phyloP scores from a whole-genome alignment of 2,888 invertebrate species.

The Xiphydria camelus region DNA sequence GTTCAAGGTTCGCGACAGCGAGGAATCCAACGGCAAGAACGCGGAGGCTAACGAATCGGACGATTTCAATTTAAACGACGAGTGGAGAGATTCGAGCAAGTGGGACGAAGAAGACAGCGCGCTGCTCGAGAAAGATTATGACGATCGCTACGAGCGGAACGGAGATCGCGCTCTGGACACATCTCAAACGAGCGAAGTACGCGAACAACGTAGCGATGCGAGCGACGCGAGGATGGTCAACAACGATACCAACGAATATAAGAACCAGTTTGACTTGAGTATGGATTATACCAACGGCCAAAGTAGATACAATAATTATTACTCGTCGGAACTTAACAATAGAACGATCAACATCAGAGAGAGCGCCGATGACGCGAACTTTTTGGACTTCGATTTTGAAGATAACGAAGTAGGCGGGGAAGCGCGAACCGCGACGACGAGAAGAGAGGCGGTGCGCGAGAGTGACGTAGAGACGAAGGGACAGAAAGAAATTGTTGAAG shows the following conservation, averaged over 20 bases:
- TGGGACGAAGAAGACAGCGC: conserved; percentile 28
- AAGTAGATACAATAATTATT: conserved; percentile 26
- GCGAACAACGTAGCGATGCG: conserved; percentile 40
- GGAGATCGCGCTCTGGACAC: conserved; percentile 27
- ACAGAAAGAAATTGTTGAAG: conserved; percentile 14
- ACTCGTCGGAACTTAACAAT: conserved; percentile 18
- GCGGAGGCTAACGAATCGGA: conserved; percentile 12
- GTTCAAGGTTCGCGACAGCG: conserved; percentile 22
- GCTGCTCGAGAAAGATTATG: conserved; percentile 37
- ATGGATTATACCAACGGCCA: conserved; percentile 44
- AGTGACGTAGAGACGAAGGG: neutral
- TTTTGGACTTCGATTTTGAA: conserved; percentile 27
- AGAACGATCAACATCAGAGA: conserved; percentile 19
- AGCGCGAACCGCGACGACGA: neutral
- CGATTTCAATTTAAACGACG: conserved; percentile 25
- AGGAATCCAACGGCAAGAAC: neutral
- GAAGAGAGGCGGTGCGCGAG: neutral
- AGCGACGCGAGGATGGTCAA: conserved; percentile 17
- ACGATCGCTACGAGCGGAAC: conserved; percentile 38
- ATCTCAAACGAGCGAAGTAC: conserved; percentile 31
- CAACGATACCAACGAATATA: conserved; percentile 23
- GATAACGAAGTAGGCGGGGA: conserved; percentile 19
- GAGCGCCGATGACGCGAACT: conserved; percentile 21
- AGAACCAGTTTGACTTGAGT: conserved; percentile 33
- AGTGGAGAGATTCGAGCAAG: conserved; percentile 30